Evolutionary conservation across 2,888 invertebrate genomes (phyloP).

Genomic region (Falcaria lacertinaria): DNA sequence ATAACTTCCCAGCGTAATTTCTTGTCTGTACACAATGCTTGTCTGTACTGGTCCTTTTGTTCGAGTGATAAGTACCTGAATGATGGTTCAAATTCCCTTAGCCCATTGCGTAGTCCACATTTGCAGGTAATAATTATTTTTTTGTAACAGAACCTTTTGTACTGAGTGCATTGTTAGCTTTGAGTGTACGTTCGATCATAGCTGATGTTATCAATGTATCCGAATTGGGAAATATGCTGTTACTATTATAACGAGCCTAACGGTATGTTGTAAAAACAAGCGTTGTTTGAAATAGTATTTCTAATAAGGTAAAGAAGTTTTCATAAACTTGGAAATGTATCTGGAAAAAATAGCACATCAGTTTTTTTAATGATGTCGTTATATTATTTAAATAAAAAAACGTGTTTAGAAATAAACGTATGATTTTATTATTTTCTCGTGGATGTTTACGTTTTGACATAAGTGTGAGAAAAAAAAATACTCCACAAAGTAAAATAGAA

Average conservation of each 20-base stretch:
- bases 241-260: slow-evolving; percentile 10
- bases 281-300: too few species aligned
- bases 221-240: background rate
- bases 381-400: slow-evolving; percentile 2
- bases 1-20: too few species aligned
- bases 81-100: slow-evolving; percentile 52
- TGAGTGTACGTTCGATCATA: slow-evolving; percentile 16
- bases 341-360: too few species aligned
- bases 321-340: too few species aligned
- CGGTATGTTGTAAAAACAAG: background rate
- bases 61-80: slow-evolving; percentile 55
- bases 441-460: too few species aligned
- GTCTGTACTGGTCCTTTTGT: slow-evolving; percentile 72
- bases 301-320: too few species aligned
- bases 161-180: slow-evolving; percentile 14
- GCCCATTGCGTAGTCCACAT: slow-evolving; percentile 40
- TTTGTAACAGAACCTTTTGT: slow-evolving; percentile 26
- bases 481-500: too few species aligned
- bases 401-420: too few species aligned
- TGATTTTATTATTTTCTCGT: too few species aligned
- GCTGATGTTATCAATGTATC: slow-evolving; percentile 14
- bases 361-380: too few species aligned
- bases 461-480: too few species aligned
- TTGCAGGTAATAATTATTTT: slow-evolving; percentile 43
- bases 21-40: too few species aligned